Base-by-base conservation (phyloP, 2,113 vertebrate genomes). In the Nasalis larvatus region DNA sequence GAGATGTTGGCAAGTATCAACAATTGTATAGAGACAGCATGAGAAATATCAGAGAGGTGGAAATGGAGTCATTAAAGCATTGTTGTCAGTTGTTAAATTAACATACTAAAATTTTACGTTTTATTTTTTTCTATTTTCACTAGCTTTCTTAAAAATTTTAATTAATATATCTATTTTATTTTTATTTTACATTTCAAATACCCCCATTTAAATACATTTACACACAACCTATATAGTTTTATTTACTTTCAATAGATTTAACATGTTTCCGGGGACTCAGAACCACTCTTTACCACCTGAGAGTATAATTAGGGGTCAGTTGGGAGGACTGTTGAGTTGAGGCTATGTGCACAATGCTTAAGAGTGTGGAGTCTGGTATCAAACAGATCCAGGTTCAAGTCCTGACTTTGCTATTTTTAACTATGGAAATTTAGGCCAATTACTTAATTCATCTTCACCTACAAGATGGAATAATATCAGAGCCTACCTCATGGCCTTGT, bases 171-270 rank as follows among this genome's bases (percentile, higher is more conserved):
- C 27, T 63, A 63, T 63, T 63, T 63, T 63, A 30, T 13, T 63
- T 63, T 63, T 63, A 16, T 85, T 20, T 94, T 95, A 10, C 1
- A 95, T 21, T 86, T 90, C 93, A 88, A 88, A 35, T 91, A 17
- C 20, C 58, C 14, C 6, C 81, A 71, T 91, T 88, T 63, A 86
- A 78, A 66, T 69, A 90, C 9, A 49, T 73, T 91, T 86, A 95
- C 56, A 21, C n/a, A 91, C 2, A 96, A 23, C 18, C 9, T 84
- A 14, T 40, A n/a, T 56, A 71, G 20, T 82, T 96, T 82, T 95
- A 87, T 78, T 30, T 86, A 63, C 45, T 45, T 82, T 95, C 14
- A 86, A 54, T 68, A 88, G 60, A 82, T 92, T 84, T 91, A 73
- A 82, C 9, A 58, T 54, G 25, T 63, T 94, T 92, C n/a, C 30